phyloP scores from a whole-genome alignment of 2,888 invertebrate species.

The Aporophyla nigra region DNA sequence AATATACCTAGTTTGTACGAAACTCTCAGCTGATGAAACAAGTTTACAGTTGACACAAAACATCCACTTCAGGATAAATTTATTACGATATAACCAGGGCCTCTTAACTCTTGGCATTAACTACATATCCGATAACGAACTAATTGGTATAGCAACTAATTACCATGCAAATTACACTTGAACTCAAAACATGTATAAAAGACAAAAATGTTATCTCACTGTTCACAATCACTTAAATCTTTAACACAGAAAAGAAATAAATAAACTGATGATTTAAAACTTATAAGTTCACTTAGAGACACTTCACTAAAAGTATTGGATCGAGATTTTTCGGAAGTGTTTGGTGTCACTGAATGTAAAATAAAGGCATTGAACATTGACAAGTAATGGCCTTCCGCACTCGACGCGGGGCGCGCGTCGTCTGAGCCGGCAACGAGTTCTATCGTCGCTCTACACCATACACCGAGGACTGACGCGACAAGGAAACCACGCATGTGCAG shows the following conservation, averaged over 20 bases:
- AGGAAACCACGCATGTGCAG: conserved; percentile 87
- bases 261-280: conserved; percentile 20
- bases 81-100: conserved; percentile 5
- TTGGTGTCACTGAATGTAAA: conserved; percentile 59
- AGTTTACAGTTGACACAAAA: conserved; percentile 18
- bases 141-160: conserved; percentile 77
- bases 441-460: conserved; percentile 73
- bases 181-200: conserved; percentile 70
- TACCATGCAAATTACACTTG: conserved; percentile 78
- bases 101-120: conserved; percentile 81
- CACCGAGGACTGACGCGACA: conserved; percentile 76
- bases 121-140: conserved; percentile 75
- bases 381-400: conserved; percentile 80
- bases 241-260: conserved; percentile 16
- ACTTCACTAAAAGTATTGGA: conserved; percentile 44
- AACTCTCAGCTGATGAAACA: conserved; percentile 36
- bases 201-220: conserved; percentile 57
- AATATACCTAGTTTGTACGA: conserved; percentile 15
- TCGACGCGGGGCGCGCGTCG: conserved; percentile 81
- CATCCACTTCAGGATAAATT: background rate
- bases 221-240: conserved; percentile 49
- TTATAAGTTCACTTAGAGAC: conserved; percentile 16
- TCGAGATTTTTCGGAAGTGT: conserved; percentile 50
- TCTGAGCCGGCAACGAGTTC: conserved; percentile 76
- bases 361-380: conserved; percentile 54